Base-by-base conservation (phyloP, 2,113 vertebrate genomes). In the Macquaria ambigua region DNA sequence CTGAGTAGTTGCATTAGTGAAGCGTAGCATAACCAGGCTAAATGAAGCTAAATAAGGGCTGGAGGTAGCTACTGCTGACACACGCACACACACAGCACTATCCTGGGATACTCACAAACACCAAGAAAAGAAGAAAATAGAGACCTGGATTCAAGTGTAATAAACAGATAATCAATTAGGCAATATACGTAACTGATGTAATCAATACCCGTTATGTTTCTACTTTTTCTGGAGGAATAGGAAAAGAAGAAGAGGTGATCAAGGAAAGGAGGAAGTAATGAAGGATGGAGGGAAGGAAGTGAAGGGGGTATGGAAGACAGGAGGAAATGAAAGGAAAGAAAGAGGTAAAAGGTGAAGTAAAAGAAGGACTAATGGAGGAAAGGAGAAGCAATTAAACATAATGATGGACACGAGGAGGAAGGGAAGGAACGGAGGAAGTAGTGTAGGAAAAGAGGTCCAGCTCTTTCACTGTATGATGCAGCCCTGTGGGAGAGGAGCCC, bases 31-130 rank as follows among this genome's bases (percentile, higher is more conserved):
- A 62, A 70, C 75, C 37, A 41, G 41, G 50, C 18, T 37, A 70
- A 61, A 82, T 41, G 1, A 62, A 53, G 77, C 21, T 66, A 89
- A 93, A 93, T 89, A 86, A 43, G 81, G 87, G 87, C 41, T 81
- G 73, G 43, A 70, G 78, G 72, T 21, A 46, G 63, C 15, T 37
- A 43, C 73, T 84, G 84, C 75, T 85, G 86, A 93, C 85, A 74
- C 58, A 73, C 8, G 10, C 14, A 58, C 75, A 76, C 56, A 75
- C 31, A 16, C 20, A 74, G 53, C 1, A 8, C 23, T 21, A 20
- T 20, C 50, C 55, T 73, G 67, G 15, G 46, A 81, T 23, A 37
- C 15, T 59, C 10, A 52, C 20, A 25, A 39, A 63, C 28, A 46
- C 34, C n/a, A 70, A 25, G 25, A 70, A 77, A 20, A 61, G 18